These are phyloP conservation scores for Oreonectes daqikongensis DNA, from an alignment of 2,797 vertebrate genomes.

Conservation along the genomic window DNA sequence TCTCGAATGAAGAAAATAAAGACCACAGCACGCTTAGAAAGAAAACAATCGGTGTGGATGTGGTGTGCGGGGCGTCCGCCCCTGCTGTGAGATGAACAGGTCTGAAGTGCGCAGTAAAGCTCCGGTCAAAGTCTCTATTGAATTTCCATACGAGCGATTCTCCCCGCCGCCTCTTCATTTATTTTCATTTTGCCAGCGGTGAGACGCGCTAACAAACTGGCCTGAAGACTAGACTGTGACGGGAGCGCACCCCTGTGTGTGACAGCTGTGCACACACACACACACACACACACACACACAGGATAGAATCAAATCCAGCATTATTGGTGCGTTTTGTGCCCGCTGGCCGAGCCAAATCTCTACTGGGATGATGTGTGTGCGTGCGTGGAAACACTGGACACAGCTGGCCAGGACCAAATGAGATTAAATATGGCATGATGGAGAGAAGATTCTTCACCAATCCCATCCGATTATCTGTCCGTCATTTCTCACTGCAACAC, in stretches of 20 bases:
- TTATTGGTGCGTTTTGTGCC: constrained; percentile 40
- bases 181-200: constrained; percentile 78
- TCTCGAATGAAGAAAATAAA: neutral
- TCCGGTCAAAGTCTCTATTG: constrained; percentile 71
- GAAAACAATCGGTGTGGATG: neutral
- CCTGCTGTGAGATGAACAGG: neutral
- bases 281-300: constrained; percentile 54
- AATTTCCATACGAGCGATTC: constrained; percentile 83
- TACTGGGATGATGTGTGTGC: constrained; percentile 10
- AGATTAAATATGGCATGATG: constrained; percentile 70
- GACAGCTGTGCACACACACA: constrained; percentile 55
- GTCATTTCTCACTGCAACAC: constrained; percentile 47
- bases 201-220: constrained; percentile 45
- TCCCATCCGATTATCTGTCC: constrained; percentile 24
- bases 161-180: constrained; percentile 79
- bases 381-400: constrained; percentile 66
- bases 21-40: neutral
- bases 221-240: constrained; percentile 18
- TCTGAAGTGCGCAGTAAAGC: constrained; percentile 50
- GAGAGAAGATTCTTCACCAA: constrained; percentile 35
- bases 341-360: constrained; percentile 44
- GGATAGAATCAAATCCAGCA: constrained; percentile 50
- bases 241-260: constrained; percentile 3
- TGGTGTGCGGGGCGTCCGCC: neutral
- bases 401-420: constrained; percentile 75